These are phyloP conservation scores for Drosophila barbarae DNA, from an alignment of 2,888 invertebrate species.

Conservation along the genomic window DNA sequence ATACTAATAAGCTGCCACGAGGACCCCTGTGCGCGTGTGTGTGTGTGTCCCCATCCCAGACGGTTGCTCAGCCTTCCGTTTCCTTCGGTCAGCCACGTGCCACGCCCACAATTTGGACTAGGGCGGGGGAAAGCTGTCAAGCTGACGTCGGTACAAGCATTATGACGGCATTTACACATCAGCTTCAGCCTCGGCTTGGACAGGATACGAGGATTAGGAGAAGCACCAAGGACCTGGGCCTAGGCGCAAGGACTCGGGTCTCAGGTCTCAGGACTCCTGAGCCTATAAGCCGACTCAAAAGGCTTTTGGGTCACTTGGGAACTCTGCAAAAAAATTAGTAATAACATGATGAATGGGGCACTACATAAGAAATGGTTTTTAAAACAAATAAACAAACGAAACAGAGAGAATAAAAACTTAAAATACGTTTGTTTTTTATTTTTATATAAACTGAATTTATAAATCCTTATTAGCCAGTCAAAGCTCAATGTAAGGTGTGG, in stretches of 20 bases:
- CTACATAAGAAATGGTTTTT: neutral
- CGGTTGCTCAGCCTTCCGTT: slow-evolving; percentile 4
- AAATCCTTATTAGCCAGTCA: neutral
- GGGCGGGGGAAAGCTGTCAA: slow-evolving; percentile 48
- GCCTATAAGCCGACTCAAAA: slow-evolving; percentile 40
- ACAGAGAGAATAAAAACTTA: neutral
- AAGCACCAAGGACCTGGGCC: slow-evolving; percentile 15
- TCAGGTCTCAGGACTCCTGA: slow-evolving; percentile 22
- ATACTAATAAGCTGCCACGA: slow-evolving; percentile 40
- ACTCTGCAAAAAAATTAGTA: neutral
- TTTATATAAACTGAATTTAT: neutral
- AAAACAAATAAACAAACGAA: neutral
- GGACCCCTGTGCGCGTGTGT: slow-evolving; percentile 4
- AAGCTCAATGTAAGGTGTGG: too few species aligned
- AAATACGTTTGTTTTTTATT: too few species aligned
- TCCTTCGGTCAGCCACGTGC: slow-evolving; percentile 28
- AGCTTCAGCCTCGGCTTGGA: slow-evolving; percentile 26
- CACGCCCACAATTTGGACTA: slow-evolving; percentile 20
- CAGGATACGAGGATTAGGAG: slow-evolving; percentile 36
- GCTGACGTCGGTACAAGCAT: slow-evolving; percentile 68
- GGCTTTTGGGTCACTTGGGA: slow-evolving; percentile 7
- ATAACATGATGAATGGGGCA: neutral
- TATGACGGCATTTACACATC: slow-evolving; percentile 70
- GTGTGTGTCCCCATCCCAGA: neutral
- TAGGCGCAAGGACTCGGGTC: slow-evolving; percentile 5